These are phyloP conservation scores for Perca schrenkii DNA, from an alignment of 2,113 vertebrate species.

Conservation along the genomic window DNA sequence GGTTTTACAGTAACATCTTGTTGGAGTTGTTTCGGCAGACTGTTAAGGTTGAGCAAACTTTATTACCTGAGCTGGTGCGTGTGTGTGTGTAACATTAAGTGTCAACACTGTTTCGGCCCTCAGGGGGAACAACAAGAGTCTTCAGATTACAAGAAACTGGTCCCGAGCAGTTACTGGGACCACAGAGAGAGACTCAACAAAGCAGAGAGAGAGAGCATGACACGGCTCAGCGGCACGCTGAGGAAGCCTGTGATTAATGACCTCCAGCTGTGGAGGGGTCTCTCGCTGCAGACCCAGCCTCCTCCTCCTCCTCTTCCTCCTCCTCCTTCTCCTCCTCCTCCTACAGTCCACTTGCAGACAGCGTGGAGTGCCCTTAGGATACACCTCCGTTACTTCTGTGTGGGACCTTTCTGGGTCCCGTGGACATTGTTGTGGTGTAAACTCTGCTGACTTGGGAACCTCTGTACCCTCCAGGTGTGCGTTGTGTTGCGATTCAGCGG, in stretches of 20 bases:
- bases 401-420: background rate
- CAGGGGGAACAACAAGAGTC: too few relatives aligned
- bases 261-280: conserved; percentile 49
- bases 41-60: too few relatives aligned
- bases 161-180: background rate
- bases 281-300: conserved; percentile 29
- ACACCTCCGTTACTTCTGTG: background rate
- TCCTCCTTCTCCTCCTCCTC: background rate
- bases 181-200: background rate
- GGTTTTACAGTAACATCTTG: too few relatives aligned
- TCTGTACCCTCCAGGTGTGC: background rate
- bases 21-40: too few relatives aligned
- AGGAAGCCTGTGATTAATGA: conserved; percentile 39
- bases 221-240: conserved; percentile 4
- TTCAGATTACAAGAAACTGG: background rate
- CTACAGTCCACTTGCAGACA: background rate
- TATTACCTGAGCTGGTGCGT: too few relatives aligned
- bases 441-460: background rate
- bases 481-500: background rate
- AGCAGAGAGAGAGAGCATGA: background rate
- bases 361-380: background rate
- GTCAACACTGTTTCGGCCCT: too few relatives aligned
- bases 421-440: background rate
- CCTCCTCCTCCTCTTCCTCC: conserved; percentile 20
- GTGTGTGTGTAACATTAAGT: too few relatives aligned